Evolutionary conservation across 1,140 invertebrate species (phyloP).

Genomic region (Drosophila punjabiensis): DNA sequence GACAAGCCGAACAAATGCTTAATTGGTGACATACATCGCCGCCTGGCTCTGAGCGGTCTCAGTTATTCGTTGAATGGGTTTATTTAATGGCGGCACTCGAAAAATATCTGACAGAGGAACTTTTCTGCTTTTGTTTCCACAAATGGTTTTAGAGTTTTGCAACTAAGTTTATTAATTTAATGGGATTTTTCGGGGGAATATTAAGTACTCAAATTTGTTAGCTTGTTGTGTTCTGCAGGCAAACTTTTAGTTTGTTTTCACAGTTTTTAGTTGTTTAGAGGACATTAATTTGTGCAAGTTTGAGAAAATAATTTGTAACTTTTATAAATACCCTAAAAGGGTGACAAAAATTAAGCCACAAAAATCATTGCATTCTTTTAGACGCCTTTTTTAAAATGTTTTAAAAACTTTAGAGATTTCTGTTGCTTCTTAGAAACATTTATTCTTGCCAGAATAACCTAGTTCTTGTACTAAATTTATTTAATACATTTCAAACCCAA

Average conservation of each 20-base stretch:
- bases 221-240: background rate
- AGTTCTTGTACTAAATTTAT: background rate
- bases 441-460: background rate
- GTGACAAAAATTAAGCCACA: background rate
- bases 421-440: background rate
- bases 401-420: background rate
- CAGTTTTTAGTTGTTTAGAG: background rate
- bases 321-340: background rate
- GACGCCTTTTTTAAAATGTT: background rate
- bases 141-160: constrained; percentile 2
- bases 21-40: constrained; percentile 53
- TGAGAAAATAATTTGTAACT: background rate
- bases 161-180: constrained; percentile 14
- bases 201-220: constrained; percentile 6
- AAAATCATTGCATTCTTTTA: background rate
- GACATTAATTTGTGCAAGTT: background rate
- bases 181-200: background rate
- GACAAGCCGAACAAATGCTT: constrained; percentile 64
- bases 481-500: background rate
- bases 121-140: background rate
- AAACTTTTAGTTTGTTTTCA: background rate
- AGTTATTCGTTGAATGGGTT: constrained; percentile 27
- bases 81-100: constrained; percentile 23
- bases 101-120: constrained; percentile 7
- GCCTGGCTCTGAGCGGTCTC: constrained; percentile 7